Conservation (phyloP, 2,888 invertebrate species). For the Eugnorisma glareosa region DNA sequence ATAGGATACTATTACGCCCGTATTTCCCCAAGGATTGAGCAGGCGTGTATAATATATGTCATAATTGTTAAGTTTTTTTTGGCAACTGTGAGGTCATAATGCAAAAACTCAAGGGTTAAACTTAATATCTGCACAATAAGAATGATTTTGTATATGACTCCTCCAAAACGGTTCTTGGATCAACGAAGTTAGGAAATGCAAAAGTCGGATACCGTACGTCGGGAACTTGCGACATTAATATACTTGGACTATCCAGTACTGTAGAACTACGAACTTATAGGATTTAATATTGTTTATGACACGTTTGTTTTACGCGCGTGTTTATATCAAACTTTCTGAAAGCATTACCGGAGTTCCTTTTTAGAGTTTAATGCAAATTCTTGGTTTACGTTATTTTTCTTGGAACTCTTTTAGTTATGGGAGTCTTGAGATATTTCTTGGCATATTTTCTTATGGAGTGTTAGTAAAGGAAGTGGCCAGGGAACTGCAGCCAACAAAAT, state of each 20-base stretch:
- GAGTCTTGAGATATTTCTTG: background rate
- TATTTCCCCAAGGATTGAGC: no score
- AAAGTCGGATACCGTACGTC: slow-evolving; percentile 80
- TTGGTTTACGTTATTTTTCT: slow-evolving; percentile 56
- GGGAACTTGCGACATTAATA: slow-evolving; percentile 84
- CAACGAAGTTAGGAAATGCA: slow-evolving; percentile 76
- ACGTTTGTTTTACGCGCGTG: slow-evolving; percentile 85
- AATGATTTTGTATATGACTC: slow-evolving; percentile 8
- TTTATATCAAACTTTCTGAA: slow-evolving; percentile 78
- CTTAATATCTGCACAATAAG: no score
- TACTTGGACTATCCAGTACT: slow-evolving; percentile 70
- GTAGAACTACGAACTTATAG: slow-evolving; percentile 71
- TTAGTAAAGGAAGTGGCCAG: background rate
- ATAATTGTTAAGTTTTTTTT: background rate
- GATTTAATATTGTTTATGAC: slow-evolving; percentile 88
- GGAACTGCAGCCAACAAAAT: background rate
- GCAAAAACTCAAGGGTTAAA: background rate
- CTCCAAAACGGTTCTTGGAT: slow-evolving; percentile 60
- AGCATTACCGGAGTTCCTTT: slow-evolving; percentile 70
- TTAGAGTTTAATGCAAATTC: slow-evolving; percentile 63
- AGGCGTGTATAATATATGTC: background rate
- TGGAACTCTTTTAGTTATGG: slow-evolving; percentile 43
- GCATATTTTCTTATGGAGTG: background rate
- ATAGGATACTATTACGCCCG: no score
- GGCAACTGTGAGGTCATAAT: background rate